Percentiles rank a stretch among this genome's conserved stretches.
phyloP scores from a whole-genome alignment of 1,140 invertebrate genomes.

The Luehdorfia chinensis region DNA sequence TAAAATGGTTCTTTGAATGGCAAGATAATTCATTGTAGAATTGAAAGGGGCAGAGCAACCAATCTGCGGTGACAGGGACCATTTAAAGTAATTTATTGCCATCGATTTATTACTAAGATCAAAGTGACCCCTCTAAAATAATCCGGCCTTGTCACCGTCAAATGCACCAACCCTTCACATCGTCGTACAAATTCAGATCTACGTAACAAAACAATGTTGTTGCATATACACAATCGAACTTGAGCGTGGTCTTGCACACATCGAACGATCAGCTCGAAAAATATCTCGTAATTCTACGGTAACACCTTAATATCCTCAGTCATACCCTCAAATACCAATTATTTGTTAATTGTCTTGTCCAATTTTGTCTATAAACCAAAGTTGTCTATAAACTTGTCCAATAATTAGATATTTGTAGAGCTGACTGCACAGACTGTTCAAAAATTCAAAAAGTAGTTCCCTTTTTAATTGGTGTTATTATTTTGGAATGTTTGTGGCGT shows the following conservation, averaged over 20 bases:
- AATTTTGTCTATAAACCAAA: background rate
- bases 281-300: background rate
- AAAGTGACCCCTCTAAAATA: too few species aligned
- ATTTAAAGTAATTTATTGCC: too few species aligned
- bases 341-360: background rate
- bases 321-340: background rate
- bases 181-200: slow-evolving; percentile 54
- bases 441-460: too few species aligned
- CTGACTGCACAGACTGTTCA: background rate
- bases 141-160: too few species aligned
- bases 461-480: slow-evolving; percentile 21
- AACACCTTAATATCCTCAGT: background rate
- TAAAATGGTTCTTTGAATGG: too few species aligned
- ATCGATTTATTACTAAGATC: too few species aligned
- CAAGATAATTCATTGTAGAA: too few species aligned
- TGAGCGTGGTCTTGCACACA: background rate
- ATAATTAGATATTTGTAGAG: slow-evolving; percentile 2
- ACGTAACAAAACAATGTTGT: slow-evolving; percentile 25
- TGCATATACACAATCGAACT: slow-evolving; percentile 12
- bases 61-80: too few species aligned
- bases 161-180: too few species aligned
- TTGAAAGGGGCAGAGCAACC: too few species aligned
- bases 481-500: slow-evolving; percentile 62
- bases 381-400: too few species aligned
- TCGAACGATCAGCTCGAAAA: slow-evolving; percentile 3